These are phyloP conservation scores for Nephrotoma guestfalica DNA, from an alignment of 2,888 invertebrate genomes.

Conservation along the genomic window DNA sequence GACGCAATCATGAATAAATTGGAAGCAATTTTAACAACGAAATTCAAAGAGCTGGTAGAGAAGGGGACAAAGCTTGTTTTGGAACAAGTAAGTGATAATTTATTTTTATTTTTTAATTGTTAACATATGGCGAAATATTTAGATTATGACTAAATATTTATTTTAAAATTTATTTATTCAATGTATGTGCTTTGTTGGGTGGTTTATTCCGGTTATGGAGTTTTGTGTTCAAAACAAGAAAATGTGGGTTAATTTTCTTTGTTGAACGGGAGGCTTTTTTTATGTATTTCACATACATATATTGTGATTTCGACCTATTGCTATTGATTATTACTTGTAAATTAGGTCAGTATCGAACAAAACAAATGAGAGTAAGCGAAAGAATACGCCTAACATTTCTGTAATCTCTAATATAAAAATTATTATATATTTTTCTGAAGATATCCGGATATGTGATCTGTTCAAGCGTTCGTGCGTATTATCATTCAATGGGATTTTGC, in stretches of 20 bases:
- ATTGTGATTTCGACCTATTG: no score
- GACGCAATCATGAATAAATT: conserved; percentile 84
- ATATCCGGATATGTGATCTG: no score
- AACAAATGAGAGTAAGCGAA: neutral
- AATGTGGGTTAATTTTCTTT: neutral
- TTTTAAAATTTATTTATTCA: neutral
- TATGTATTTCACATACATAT: no score
- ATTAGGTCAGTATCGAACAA: neutral
- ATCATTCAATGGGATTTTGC: no score
- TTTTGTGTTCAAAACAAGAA: neutral
- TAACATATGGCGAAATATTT: neutral
- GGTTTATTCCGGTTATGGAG: neutral
- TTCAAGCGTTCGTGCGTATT: no score
- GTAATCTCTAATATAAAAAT: no score
- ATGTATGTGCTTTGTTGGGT: neutral
- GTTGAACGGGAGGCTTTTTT: neutral
- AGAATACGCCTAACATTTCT: no score
- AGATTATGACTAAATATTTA: neutral
- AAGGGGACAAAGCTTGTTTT: conserved; percentile 91
- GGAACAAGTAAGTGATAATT: conserved; percentile 49
- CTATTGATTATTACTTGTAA: no score
- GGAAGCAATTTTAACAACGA: conserved; percentile 74
- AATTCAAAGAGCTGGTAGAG: conserved; percentile 89
- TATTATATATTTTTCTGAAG: no score
- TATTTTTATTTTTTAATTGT: neutral